Percentiles rank a stretch among this genome's conserved stretches.
Evolutionary conservation across 2,888 invertebrate genomes (phyloP).

Genomic region (Cantharis rufa): DNA sequence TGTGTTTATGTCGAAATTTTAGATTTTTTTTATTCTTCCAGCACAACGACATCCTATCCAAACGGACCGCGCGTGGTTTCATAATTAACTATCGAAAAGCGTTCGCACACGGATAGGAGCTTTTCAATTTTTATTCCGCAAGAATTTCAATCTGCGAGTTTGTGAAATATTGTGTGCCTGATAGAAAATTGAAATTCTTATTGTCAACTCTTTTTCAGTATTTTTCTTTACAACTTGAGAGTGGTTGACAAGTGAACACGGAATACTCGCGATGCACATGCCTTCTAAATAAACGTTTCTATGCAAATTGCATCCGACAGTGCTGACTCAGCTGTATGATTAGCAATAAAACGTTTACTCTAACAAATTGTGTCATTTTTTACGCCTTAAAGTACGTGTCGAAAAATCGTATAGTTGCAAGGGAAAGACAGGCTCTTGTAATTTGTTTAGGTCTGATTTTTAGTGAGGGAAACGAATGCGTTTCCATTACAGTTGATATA

Average conservation of each 20-base stretch:
- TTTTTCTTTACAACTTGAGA: conserved; percentile 13
- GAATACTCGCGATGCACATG: conserved; percentile 6
- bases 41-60: background rate
- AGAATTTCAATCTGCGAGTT: background rate
- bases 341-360: conserved; percentile 44
- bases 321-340: conserved; percentile 39
- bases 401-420: conserved; percentile 32
- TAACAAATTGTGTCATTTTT: conserved; percentile 43
- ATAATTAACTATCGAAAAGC: background rate
- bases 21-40: background rate
- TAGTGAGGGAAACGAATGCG: conserved; percentile 44
- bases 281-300: conserved; percentile 30
- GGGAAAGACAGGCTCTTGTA: conserved; percentile 30
- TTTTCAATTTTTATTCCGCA: background rate
- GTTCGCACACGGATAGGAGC: background rate
- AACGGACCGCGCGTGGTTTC: background rate
- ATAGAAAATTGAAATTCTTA: background rate
- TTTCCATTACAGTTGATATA: conserved; percentile 48
- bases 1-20: background rate
- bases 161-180: background rate
- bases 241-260: conserved; percentile 11
- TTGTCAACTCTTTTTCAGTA: background rate
- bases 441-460: conserved; percentile 47
- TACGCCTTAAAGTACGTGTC: conserved; percentile 38
- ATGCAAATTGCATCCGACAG: conserved; percentile 31